Base-by-base conservation (phyloP, 2,113 vertebrate genomes). In the Microcebus tavaratra region DNA sequence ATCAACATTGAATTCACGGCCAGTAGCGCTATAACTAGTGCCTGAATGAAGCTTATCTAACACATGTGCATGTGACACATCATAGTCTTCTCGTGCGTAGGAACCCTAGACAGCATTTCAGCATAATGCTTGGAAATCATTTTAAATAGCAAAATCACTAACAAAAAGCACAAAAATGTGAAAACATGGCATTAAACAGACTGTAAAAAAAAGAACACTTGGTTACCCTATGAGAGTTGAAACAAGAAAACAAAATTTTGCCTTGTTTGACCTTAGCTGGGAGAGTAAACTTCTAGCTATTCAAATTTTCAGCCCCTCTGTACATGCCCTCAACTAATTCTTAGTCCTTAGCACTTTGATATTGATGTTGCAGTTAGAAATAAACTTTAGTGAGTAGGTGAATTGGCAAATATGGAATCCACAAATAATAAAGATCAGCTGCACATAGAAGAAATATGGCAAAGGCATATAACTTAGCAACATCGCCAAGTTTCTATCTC, bases 301-400 rank as follows among this genome's bases (percentile, higher is more conserved):
- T 90, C 59, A 29, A 13, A 18, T 5, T 11, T 76, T 78, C 72
- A 42, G 21, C 8, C 1, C 1, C 23, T 45, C 9, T 70, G 11
- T 0, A 0, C 18, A 27, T 53, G n/a, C 17, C 17, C 48, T 59
- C 27, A 84, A 53, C 75, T 31, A 23, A 55, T 39, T 72, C 34
- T 31, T 67, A 76, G 73, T 76, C 31, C 25, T n/a, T 68, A 91
- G 3, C 15, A 18, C 8, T 39, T 5, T 34, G 2, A 21, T 36
- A 63, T 76, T 91, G 25, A 42, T 73, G 45, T 65, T 23, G 0
- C 6, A 9, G 12, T 79, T 45, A 90, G 15, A 83, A 42, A 14
- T 36, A 65, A 61, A 72, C 59, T 87, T 48, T 21, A 67, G 72
- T 65, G 36, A 75, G 6, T 25, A 59, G 3, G 8, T 13, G 65